Base-by-base conservation (phyloP, 2,797 vertebrate genomes). In the Macropodus opercularis region DNA sequence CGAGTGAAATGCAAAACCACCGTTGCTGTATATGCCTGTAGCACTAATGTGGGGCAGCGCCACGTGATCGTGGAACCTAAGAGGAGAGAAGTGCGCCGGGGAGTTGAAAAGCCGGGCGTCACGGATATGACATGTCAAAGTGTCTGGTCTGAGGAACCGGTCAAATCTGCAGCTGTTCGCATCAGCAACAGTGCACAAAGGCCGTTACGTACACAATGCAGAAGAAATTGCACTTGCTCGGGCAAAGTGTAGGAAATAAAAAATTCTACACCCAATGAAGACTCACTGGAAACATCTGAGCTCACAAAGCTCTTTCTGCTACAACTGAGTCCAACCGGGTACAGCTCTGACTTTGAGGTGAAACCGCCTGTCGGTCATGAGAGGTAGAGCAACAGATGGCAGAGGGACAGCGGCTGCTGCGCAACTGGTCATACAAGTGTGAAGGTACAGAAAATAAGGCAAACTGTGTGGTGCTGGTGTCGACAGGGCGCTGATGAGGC, bases 371-470 rank as follows among this genome's bases (percentile, higher is more conserved):
- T 73, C 63, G 69, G 65, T 68, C 75, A 71, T 5, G 23, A 67
- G 35, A 85, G 86, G 75, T 77, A 57, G 69, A 74, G 80, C 64
- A 41, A 68, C 15, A 71, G 79, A 66, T 75, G 81, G 65, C 68
- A 67, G 79, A 73, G 74, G 72, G 81, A 65, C 54, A 35, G 38
- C 29, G 67, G 48, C 59, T 69, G 44, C 31, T 32, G 31, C 14
- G 14, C 35, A 47, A 69, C 15, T 61, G 50, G 40, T 67, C 56
- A 18, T 6, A 57, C 8, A 48, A 44, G 54, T 38, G 38, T 19
- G 70, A 66, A 72, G 59, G 46, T 69, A 47, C 39, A 9, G 42
- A 49, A 53, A 74, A 80, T 75, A 80, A 83, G 81, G 81, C 75
- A 50, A 81, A 66, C 56, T 67, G 71, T 43, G 67, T 34, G 55